Evolutionary conservation across 2,888 invertebrate genomes (phyloP).

Genomic region (Abrostola triplasia): DNA sequence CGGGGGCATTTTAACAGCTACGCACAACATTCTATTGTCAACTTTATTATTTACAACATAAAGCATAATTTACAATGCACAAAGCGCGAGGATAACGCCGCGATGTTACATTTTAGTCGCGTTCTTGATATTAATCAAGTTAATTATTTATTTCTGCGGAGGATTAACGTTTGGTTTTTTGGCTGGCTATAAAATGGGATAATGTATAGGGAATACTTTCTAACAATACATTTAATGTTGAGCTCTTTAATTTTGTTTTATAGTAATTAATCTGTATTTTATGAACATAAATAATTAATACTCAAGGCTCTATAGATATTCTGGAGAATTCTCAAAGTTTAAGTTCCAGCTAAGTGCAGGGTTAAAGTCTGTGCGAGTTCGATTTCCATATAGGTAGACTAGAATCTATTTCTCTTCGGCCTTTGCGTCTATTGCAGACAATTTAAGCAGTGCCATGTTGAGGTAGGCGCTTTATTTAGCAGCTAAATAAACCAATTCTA

Average conservation of each 20-base stretch:
- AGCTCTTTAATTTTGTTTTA: not conserved
- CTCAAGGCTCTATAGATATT: constrained; percentile 31
- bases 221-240: constrained; percentile 15
- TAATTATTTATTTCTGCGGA: constrained; percentile 44
- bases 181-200: constrained; percentile 23
- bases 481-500: too few species aligned
- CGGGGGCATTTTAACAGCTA: constrained; percentile 36
- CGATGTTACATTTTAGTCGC: constrained; percentile 44
- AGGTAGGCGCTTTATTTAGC: too few species aligned
- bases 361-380: too few species aligned
- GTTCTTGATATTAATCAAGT: constrained; percentile 47
- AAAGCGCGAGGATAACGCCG: constrained; percentile 27
- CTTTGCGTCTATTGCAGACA: too few species aligned
- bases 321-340: constrained; percentile 34
- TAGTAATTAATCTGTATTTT: not conserved
- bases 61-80: constrained; percentile 22
- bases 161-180: constrained; percentile 22
- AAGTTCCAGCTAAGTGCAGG: too few species aligned
- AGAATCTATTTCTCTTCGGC: too few species aligned
- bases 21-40: constrained; percentile 29
- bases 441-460: too few species aligned
- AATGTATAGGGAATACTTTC: constrained; percentile 13
- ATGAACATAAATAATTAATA: constrained; percentile 32
- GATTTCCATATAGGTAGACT: too few species aligned
- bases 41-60: constrained; percentile 36